phyloP scores from a whole-genome alignment of 2,888 invertebrate genomes.

The Nomada fucata region DNA sequence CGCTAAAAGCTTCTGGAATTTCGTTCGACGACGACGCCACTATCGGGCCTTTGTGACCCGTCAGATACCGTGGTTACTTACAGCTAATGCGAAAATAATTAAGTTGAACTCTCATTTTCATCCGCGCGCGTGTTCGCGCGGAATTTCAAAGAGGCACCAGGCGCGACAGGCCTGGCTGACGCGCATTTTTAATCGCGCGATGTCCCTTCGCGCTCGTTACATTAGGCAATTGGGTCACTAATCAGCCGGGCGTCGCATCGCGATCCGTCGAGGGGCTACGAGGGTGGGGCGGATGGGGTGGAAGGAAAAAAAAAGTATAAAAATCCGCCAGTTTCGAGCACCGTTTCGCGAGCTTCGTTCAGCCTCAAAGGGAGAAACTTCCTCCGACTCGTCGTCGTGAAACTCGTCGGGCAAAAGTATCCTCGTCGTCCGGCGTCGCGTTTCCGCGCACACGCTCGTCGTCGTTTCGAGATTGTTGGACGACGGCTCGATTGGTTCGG shows the following conservation, averaged over 20 bases:
- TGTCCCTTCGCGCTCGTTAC: slow-evolving; percentile 31
- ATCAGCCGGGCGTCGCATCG: slow-evolving; percentile 37
- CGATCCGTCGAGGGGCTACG: not conserved
- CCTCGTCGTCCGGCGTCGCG: not conserved
- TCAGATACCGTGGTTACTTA: slow-evolving; percentile 71
- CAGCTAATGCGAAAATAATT: slow-evolving; percentile 78
- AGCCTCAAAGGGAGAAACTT: slow-evolving; percentile 6
- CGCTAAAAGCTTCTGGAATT: slow-evolving; percentile 79
- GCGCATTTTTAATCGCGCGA: slow-evolving; percentile 51
- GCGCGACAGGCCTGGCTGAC: not conserved
- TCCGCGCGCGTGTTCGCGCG: slow-evolving; percentile 8
- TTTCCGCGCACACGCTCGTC: not conserved
- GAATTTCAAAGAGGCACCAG: slow-evolving; percentile 40
- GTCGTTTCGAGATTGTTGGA: not conserved
- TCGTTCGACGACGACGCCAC: slow-evolving; percentile 70
- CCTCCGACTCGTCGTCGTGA: slow-evolving; percentile 2
- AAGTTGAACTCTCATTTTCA: slow-evolving; percentile 75
- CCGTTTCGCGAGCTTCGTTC: slow-evolving; percentile 10
- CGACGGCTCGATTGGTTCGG: not conserved
- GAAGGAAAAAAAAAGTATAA: not conserved
- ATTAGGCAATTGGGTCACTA: slow-evolving; percentile 56
- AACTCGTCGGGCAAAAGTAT: not conserved
- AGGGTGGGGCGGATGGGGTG: too few relatives aligned
- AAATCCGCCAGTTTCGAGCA: slow-evolving; percentile 26
- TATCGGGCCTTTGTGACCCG: slow-evolving; percentile 56